Percentiles rank a stretch among this genome's conserved stretches.
These are phyloP conservation scores for Bujurquina vittata DNA, from an alignment of 2,113 vertebrate species.

Conservation along the genomic window DNA sequence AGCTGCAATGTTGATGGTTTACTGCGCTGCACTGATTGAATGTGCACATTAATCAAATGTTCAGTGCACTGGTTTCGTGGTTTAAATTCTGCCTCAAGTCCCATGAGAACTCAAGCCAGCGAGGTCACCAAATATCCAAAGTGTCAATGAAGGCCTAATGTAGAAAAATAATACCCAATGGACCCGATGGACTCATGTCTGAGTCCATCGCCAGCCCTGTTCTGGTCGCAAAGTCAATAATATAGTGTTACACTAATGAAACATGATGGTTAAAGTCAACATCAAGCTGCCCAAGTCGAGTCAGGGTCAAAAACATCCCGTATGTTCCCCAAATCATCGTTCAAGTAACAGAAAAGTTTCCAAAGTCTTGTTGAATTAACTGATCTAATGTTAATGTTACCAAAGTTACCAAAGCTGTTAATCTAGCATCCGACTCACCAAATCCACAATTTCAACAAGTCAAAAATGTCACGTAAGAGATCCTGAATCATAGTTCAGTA, in stretches of 20 bases:
- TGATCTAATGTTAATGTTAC: too few relatives aligned
- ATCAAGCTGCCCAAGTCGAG: neutral
- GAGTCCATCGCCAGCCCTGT: neutral
- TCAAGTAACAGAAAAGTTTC: neutral
- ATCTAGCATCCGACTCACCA: neutral
- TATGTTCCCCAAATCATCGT: neutral
- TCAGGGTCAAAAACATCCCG: neutral
- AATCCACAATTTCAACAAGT: neutral
- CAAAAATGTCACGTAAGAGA: too few relatives aligned
- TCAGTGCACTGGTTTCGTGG: neutral
- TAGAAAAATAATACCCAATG: neutral
- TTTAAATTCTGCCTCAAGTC: neutral
- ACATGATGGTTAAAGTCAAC: neutral
- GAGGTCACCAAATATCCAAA: neutral
- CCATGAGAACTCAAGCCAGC: neutral
- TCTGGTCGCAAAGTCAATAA: neutral
- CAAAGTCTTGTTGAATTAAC: neutral
- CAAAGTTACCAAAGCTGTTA: neutral
- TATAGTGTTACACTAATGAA: neutral
- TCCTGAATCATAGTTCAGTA: too few relatives aligned
- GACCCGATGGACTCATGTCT: too few relatives aligned
- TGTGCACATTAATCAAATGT: neutral
- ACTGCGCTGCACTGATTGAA: neutral
- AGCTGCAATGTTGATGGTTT: slow-evolving; percentile 15
- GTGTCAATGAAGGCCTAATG: neutral